Base-by-base conservation (phyloP, 2,797 vertebrate genomes). In the Gymnothorax javanicus region DNA sequence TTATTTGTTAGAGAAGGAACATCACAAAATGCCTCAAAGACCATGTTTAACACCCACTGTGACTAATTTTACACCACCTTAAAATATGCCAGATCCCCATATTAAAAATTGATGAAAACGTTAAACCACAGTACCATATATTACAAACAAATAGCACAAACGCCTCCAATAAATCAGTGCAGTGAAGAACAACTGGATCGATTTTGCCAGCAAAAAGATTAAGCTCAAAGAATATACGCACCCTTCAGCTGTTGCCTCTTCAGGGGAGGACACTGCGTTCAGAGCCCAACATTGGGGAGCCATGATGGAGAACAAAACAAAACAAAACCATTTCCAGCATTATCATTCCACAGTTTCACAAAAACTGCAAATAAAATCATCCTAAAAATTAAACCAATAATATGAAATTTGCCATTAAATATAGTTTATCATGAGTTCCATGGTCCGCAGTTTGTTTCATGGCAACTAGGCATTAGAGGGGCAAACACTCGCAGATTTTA, bases 241-340 rank as follows among this genome's bases (percentile, higher is more conserved):
- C 98, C 97, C 97, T 90, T 97, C 97, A 85, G 93, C 90, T 87
- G 94, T 94, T 0, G 89, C 89, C 88, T 96, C 93, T 82, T 97
- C 97, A 0, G 93, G 95, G 7, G 94, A 94, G 89, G 96, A 95
- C 85, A 94, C 98, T 99, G 94, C 7, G 91, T 75, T 77, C 4
- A 56, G 33, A 27, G 56, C 25, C 33, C 6, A 13, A 58, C 25
- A 15, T 50, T n/a, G 33, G 6, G 7, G 60, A 23, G 52, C 54
- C n/a, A 64, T 33, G 50, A n/a, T 0, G 56, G 20, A 56, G 17
- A 79, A 54, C 33, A 43, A 43, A 43, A 33, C 50, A 56, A 54
- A 54, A 23, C 77, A n/a, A 0, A 56, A 17, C 33, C 67, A 12
- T 56, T 11, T 77, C 43, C 73, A 52, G 15, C 73, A 52, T 52